Conservation (phyloP, 2,113 vertebrate species). For the Erythrocercus mccallii region DNA sequence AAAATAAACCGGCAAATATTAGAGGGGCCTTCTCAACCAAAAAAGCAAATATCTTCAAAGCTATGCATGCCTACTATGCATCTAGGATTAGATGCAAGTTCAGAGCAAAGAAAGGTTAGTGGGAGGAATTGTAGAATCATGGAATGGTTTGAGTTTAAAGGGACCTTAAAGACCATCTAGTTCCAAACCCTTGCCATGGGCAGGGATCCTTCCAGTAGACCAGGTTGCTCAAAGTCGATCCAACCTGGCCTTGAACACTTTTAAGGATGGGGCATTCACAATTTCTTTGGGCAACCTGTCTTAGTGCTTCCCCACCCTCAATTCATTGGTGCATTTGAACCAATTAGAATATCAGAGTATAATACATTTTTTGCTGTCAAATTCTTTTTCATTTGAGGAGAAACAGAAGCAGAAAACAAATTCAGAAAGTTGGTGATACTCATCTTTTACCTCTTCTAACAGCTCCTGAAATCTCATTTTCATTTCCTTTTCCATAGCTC, state of each 20-base stretch:
- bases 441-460: neutral
- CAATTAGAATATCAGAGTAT: neutral
- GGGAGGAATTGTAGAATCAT: neutral
- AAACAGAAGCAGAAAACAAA: neutral
- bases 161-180: neutral
- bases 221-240: neutral
- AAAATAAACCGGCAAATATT: neutral
- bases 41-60: neutral
- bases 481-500: neutral
- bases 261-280: neutral
- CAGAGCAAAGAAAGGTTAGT: neutral
- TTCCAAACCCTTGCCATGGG: neutral
- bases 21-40: neutral
- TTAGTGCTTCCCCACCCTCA: neutral
- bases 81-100: neutral
- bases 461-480: neutral
- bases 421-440: neutral
- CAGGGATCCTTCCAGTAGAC: neutral
- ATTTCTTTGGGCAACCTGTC: neutral
- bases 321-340: neutral
- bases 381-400: neutral
- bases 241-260: neutral
- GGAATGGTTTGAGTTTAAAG: neutral
- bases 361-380: neutral
- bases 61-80: neutral